A percentile compares a stretch with the other conserved stretches of the same genome.
These are phyloP conservation scores for Heliopora coerulea DNA, from an alignment of 92 coral and sea anemone genomes.

Conservation along the genomic window DNA sequence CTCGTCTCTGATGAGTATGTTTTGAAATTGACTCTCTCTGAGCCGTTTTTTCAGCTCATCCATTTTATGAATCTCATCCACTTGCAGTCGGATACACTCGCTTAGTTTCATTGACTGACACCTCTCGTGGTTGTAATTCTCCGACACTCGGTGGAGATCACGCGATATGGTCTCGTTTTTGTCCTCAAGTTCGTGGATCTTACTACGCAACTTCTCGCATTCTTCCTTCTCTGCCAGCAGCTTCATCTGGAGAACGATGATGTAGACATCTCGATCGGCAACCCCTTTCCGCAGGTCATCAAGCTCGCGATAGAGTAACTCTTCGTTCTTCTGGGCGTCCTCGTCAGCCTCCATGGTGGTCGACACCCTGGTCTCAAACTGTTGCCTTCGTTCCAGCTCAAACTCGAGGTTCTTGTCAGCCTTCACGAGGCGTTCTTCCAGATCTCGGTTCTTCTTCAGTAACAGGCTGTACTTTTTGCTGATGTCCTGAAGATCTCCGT, in stretches of 20 bases:
- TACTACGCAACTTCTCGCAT: slow-evolving; percentile 62
- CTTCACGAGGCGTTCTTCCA: slow-evolving; percentile 59
- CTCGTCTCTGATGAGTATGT: slow-evolving; percentile 52
- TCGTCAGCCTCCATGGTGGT: slow-evolving; percentile 62
- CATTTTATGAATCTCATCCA: slow-evolving; percentile 50
- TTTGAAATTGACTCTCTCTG: slow-evolving; percentile 55
- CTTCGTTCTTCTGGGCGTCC: slow-evolving; percentile 63
- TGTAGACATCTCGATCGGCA: slow-evolving; percentile 81
- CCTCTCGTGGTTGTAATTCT: slow-evolving; percentile 35
- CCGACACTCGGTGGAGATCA: slow-evolving; percentile 15
- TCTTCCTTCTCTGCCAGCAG: slow-evolving; percentile 80
- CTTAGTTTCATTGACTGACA: slow-evolving; percentile 58
- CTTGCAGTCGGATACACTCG: slow-evolving; percentile 58
- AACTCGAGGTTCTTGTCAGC: slow-evolving; percentile 58
- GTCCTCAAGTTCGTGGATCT: slow-evolving; percentile 23
- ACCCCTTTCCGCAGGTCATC: slow-evolving; percentile 65
- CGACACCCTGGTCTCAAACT: slow-evolving; percentile 62
- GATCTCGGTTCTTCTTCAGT: slow-evolving; percentile 56
- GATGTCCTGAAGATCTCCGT: slow-evolving; percentile 75
- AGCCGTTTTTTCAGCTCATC: slow-evolving; percentile 50
- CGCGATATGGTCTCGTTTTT: slow-evolving; percentile 15
- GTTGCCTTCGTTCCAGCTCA: slow-evolving; percentile 55
- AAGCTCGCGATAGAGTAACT: slow-evolving; percentile 56
- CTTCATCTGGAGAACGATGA: slow-evolving; percentile 92
- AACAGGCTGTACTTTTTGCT: slow-evolving; percentile 68